Percentiles rank a stretch among this genome's conserved stretches.
These are phyloP conservation scores for Thamnophis sirtalis DNA, from an alignment of 2,113 vertebrate species.

Conservation along the genomic window DNA sequence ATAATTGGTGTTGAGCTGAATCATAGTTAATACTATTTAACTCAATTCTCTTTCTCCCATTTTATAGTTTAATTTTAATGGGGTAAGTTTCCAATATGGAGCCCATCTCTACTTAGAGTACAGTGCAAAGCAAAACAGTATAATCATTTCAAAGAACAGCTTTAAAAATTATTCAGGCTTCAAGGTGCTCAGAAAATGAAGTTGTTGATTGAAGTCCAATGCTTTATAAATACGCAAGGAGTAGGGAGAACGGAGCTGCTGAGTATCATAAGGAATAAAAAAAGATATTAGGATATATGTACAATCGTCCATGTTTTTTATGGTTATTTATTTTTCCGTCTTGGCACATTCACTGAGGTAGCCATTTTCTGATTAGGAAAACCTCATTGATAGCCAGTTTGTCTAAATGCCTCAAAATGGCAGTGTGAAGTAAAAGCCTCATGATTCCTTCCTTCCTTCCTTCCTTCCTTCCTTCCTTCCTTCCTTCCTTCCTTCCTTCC, in stretches of 20 bases:
- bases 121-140: neutral
- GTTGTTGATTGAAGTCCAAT: neutral
- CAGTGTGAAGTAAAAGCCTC: neutral
- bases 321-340: neutral
- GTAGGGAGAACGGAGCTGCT: neutral
- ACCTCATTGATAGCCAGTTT: neutral
- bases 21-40: neutral
- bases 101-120: neutral
- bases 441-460: neutral
- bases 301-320: neutral
- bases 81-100: neutral
- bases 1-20: neutral
- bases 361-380: neutral
- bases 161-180: neutral
- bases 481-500: neutral
- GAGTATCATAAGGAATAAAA: neutral
- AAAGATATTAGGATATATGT: neutral
- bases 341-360: neutral
- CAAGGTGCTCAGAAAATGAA: neutral
- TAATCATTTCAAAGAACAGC: neutral
- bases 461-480: neutral
- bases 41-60: neutral
- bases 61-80: neutral
- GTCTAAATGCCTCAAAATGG: neutral
- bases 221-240: neutral